These are phyloP conservation scores for Orientallactaga bullata DNA, from an alignment of 2,113 vertebrate genomes.

Conservation along the genomic window DNA sequence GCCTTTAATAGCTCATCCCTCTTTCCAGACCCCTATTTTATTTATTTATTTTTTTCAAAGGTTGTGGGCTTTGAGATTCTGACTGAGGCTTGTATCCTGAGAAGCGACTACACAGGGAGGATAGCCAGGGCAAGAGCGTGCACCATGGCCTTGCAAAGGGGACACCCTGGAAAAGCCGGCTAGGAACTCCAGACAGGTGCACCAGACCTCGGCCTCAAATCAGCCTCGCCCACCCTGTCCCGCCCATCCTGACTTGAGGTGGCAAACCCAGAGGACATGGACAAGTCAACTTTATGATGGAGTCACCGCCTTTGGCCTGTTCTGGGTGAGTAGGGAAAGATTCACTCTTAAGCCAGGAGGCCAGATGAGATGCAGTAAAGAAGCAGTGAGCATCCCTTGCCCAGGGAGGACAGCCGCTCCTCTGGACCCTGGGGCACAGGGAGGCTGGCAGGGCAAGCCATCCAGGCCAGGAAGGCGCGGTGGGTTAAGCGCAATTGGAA, in stretches of 20 bases:
- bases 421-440: background rate
- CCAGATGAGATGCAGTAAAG: background rate
- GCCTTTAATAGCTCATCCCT: no score
- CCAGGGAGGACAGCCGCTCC: background rate
- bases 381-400: background rate
- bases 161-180: rapidly evolving
- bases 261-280: background rate
- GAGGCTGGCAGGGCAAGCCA: background rate
- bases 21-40: no score
- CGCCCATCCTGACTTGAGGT: background rate
- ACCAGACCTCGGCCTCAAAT: background rate
- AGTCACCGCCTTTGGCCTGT: background rate
- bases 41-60: no score
- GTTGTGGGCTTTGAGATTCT: background rate
- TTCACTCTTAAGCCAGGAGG: background rate
- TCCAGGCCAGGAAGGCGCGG: conserved; percentile 75
- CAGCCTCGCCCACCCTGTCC: background rate
- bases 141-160: background rate
- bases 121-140: rapidly evolving
- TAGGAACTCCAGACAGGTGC: background rate
- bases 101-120: background rate
- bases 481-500: conserved; percentile 89
- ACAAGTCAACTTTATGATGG: background rate
- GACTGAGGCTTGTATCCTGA: background rate
- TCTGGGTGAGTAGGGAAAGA: conserved; percentile 12